phyloP scores from a whole-genome alignment of 1,140 invertebrate species.

The Aphaenogaster floridana region DNA sequence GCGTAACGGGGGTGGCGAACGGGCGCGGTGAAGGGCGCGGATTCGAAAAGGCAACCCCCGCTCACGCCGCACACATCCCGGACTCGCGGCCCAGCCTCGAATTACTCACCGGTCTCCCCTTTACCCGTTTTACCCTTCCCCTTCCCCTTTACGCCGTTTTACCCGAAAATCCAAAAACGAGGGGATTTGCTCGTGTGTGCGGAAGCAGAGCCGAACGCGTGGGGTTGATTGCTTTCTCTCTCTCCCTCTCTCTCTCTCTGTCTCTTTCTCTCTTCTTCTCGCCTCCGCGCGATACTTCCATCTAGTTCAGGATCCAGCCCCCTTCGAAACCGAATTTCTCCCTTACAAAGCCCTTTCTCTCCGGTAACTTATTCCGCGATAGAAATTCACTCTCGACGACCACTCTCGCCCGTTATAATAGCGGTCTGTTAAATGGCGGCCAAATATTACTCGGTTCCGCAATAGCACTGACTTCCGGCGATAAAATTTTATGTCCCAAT shows the following conservation, averaged over 20 bases:
- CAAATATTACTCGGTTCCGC: slow-evolving; percentile 11
- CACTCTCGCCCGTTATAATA: slow-evolving; percentile 43
- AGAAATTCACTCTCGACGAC: slow-evolving; percentile 50
- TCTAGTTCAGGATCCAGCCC: slow-evolving; percentile 24
- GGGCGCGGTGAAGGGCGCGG: slow-evolving; percentile 60
- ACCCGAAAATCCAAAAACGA: slow-evolving; percentile 77
- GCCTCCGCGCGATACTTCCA: slow-evolving; percentile 40
- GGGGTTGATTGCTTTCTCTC: slow-evolving; percentile 58
- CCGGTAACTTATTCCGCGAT: slow-evolving; percentile 52
- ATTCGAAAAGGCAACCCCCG: slow-evolving; percentile 63
- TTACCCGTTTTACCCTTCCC: slow-evolving; percentile 43
- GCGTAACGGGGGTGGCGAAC: slow-evolving; percentile 67
- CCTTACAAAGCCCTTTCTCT: slow-evolving; percentile 47
- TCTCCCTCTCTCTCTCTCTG: not conserved
- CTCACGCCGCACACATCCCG: slow-evolving; percentile 10
- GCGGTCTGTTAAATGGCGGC: not conserved
- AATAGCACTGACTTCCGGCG: not conserved
- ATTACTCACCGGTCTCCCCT: slow-evolving; percentile 77
- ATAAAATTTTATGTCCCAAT: not conserved
- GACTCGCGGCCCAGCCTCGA: slow-evolving; percentile 68
- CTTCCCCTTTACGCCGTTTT: slow-evolving; percentile 59
- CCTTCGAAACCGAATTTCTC: slow-evolving; percentile 50
- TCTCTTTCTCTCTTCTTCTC: slow-evolving; percentile 29
- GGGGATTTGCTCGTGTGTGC: slow-evolving; percentile 73
- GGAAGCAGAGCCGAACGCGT: slow-evolving; percentile 64